Percentiles rank a stretch among this genome's conserved stretches.
These are phyloP conservation scores for Gobius niger DNA, from an alignment of 2,113 vertebrate species.

Conservation along the genomic window DNA sequence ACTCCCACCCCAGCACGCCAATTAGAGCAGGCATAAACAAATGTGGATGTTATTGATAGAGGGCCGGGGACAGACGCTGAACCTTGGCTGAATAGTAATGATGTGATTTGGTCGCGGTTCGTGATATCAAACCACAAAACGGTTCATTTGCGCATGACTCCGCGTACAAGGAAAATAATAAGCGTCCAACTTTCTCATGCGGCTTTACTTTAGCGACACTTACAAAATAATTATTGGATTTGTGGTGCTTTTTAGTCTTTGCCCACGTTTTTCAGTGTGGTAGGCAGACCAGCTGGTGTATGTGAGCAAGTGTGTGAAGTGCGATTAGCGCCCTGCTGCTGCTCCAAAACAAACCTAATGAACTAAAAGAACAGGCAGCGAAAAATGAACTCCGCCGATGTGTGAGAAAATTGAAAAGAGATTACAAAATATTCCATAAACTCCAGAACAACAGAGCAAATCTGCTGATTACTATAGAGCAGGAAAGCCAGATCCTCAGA, in stretches of 20 bases:
- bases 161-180: background rate
- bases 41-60: conserved; percentile 48
- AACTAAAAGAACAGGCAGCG: conserved; percentile 23
- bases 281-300: conserved; percentile 40
- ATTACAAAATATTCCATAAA: background rate
- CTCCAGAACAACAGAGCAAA: background rate
- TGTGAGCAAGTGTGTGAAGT: conserved; percentile 20
- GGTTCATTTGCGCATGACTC: background rate
- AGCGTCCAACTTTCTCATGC: background rate
- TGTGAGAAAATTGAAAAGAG: background rate
- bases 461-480: background rate
- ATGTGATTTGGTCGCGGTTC: conserved; percentile 38
- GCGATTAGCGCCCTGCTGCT: conserved; percentile 42
- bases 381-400: conserved; percentile 13
- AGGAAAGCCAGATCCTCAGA: background rate
- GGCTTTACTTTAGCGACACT: background rate
- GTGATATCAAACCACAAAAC: background rate
- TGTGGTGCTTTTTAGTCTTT: conserved; percentile 12
- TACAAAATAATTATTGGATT: background rate
- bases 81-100: conserved; percentile 43
- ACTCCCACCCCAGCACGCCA: conserved; percentile 39
- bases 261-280: conserved; percentile 5
- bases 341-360: conserved; percentile 30
- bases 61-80: conserved; percentile 7
- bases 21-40: conserved; percentile 52